Percentiles rank a stretch among this genome's conserved stretches.
Evolutionary conservation across 1,140 invertebrate genomes (phyloP).

Genomic region (Diachasmimorpha longicaudata): DNA sequence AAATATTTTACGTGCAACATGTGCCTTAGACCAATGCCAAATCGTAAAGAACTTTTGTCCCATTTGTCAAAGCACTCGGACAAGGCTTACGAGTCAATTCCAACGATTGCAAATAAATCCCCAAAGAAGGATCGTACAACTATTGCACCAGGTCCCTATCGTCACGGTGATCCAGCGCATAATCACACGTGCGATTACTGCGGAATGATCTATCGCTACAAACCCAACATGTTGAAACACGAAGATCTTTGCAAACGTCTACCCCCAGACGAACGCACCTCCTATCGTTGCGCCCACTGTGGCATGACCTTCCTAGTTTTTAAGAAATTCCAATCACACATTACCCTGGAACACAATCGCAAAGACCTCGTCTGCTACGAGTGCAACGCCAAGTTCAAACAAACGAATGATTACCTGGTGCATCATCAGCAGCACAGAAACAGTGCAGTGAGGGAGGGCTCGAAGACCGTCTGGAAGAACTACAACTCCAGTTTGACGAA

Average conservation of each 20-base stretch:
- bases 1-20: conserved; percentile 61
- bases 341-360: conserved; percentile 44
- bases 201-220: conserved; percentile 59
- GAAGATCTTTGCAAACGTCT: conserved; percentile 43
- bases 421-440: conserved; percentile 50
- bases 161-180: conserved; percentile 51
- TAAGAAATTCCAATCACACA: conserved; percentile 54
- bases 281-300: conserved; percentile 52
- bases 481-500: conserved; percentile 15
- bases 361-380: conserved; percentile 47
- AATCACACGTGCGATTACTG: conserved; percentile 56
- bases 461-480: conserved; percentile 27
- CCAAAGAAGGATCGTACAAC: conserved; percentile 34
- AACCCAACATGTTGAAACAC: conserved; percentile 54
- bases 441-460: conserved; percentile 18
- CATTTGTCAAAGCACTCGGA: conserved; percentile 52
- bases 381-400: conserved; percentile 36
- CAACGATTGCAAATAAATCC: not conserved
- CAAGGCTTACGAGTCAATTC: conserved; percentile 41
- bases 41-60: conserved; percentile 49
- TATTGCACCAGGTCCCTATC: conserved; percentile 41
- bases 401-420: conserved; percentile 41
- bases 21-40: conserved; percentile 50
- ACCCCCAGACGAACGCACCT: conserved; percentile 38
- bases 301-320: conserved; percentile 54